phyloP scores from a whole-genome alignment of 2,888 invertebrate species.

The Pherbina coryleti region DNA sequence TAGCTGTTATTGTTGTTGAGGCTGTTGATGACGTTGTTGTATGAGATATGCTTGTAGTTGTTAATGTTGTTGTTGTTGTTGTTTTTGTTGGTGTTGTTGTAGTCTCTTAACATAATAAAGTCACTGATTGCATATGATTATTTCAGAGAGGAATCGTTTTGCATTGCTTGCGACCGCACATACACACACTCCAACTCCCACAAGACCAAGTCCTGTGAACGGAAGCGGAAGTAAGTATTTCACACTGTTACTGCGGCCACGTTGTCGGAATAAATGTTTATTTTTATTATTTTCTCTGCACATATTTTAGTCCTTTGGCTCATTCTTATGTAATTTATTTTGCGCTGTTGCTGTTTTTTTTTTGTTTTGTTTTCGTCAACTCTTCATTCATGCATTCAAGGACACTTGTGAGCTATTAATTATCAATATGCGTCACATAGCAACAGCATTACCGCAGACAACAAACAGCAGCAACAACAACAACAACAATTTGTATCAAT shows the following conservation, averaged over 20 bases:
- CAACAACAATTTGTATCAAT: neutral
- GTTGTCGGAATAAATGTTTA: neutral
- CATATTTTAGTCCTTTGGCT: neutral
- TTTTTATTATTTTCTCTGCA: neutral
- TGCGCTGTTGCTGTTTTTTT: neutral
- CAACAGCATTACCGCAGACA: neutral
- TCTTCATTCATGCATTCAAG: neutral
- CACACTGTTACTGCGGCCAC: neutral
- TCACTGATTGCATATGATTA: conserved; percentile 7
- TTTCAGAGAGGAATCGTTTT: neutral
- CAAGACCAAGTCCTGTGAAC: neutral
- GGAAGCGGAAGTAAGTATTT: conserved; percentile 6
- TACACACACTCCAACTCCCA: neutral
- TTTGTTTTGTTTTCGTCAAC: too few relatives aligned
- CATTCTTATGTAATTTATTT: neutral
- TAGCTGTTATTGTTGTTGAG: neutral
- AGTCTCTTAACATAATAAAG: neutral
- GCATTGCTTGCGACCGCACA: neutral
- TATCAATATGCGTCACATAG: conserved; percentile 25
- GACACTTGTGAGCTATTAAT: conserved; percentile 11
- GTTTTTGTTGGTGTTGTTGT: neutral
- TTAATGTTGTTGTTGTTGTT: neutral
- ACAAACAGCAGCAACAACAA: neutral
- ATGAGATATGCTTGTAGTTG: neutral
- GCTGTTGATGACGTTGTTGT: neutral